These are phyloP conservation scores for Panagrolaimus sp. DNA, from an alignment of 1,140 invertebrate genomes.

Conservation along the genomic window DNA sequence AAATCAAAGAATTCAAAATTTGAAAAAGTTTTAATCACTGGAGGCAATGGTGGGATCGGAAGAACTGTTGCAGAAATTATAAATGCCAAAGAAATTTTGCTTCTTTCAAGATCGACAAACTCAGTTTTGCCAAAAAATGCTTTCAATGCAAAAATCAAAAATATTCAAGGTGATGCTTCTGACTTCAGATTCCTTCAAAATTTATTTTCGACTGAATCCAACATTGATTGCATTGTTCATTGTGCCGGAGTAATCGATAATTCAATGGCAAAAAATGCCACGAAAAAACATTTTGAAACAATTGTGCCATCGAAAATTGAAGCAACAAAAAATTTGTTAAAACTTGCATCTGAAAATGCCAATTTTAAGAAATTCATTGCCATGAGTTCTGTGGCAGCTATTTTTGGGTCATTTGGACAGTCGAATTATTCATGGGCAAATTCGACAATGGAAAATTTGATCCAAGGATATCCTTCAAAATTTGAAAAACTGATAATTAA, in stretches of 20 bases:
- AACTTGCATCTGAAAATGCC: conserved; percentile 13
- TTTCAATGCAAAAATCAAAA: not conserved
- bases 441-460: conserved; percentile 26
- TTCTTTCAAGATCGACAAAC: conserved; percentile 13
- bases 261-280: conserved; percentile 19
- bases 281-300: conserved; percentile 20
- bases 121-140: not conserved
- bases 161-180: not conserved
- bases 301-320: conserved; percentile 30
- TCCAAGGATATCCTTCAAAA: not conserved
- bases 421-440: conserved; percentile 35
- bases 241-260: conserved; percentile 33
- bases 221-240: conserved; percentile 20
- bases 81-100: conserved; percentile 9
- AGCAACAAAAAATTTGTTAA: conserved; percentile 33
- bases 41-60: conserved; percentile 30
- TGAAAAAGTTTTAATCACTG: conserved; percentile 30
- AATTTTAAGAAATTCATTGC: conserved; percentile 24
- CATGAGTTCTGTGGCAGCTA: conserved; percentile 35
- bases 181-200: not conserved
- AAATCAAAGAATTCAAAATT: not conserved
- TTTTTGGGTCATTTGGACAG: conserved; percentile 34
- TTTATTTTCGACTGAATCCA: not conserved
- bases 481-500: conserved; percentile 14
- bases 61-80: conserved; percentile 20